phyloP scores from a whole-genome alignment of 2,888 invertebrate genomes.

The Drosophila antonietae region DNA sequence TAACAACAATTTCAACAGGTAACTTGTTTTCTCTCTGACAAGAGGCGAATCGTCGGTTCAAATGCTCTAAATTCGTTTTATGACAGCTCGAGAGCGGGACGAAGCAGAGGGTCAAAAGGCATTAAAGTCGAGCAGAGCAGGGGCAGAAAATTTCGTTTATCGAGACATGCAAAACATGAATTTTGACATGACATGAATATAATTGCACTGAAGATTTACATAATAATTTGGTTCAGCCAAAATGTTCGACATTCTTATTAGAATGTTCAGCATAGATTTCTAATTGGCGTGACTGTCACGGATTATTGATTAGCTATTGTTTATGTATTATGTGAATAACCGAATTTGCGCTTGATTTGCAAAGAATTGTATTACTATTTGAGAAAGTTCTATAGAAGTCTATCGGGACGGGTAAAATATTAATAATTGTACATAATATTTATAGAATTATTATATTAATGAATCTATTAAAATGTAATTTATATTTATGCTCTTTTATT shows the following conservation, averaged over 20 bases:
- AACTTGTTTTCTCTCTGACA: constrained; percentile 46
- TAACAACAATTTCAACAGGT: constrained; percentile 73
- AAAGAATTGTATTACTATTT: too few relatives aligned
- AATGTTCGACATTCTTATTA: not conserved
- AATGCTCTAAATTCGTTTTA: constrained; percentile 60
- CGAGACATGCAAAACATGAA: constrained; percentile 35
- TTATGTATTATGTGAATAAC: not conserved
- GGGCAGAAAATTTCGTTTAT: constrained; percentile 15
- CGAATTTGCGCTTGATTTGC: not conserved
- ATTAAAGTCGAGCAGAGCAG: constrained; percentile 5
- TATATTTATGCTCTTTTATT: too few relatives aligned
- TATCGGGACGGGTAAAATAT: not conserved
- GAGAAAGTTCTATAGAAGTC: not conserved
- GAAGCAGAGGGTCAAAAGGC: constrained; percentile 10
- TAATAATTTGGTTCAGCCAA: not conserved
- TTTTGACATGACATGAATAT: constrained; percentile 1
- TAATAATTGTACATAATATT: too few relatives aligned
- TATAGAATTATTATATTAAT: too few relatives aligned
- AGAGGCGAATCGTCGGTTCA: constrained; percentile 9
- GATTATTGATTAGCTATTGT: not conserved
- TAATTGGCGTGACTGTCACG: not conserved
- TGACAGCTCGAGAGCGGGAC: constrained; percentile 12
- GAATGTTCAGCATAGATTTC: not conserved
- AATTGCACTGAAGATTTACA: not conserved
- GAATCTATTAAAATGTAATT: too few relatives aligned